phyloP scores from a whole-genome alignment of 2,797 vertebrate genomes.

The Sebastes kiyomatsui region DNA sequence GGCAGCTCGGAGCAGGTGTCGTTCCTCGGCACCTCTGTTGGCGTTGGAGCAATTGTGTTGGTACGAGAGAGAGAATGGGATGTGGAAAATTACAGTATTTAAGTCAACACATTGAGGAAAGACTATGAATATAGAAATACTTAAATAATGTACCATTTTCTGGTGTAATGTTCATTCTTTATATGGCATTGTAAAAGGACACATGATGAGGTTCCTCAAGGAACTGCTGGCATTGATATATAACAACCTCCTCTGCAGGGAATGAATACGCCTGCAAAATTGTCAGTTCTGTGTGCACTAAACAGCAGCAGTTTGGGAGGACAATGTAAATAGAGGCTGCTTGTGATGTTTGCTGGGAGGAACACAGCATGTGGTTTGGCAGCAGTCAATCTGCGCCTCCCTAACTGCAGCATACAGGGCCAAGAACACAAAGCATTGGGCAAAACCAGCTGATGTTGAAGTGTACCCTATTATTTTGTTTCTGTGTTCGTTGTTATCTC shows the following conservation, averaged over 20 bases:
- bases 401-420: slow-evolving; percentile 43
- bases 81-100: not conserved
- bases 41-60: not conserved
- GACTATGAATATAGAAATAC: not conserved
- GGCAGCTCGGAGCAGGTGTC: slow-evolving; percentile 97
- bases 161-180: not conserved
- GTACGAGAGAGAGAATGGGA: not conserved
- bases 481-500: slow-evolving; percentile 56
- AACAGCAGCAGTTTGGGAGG: slow-evolving; percentile 41
- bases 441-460: slow-evolving; percentile 62
- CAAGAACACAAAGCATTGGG: slow-evolving; percentile 51
- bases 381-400: slow-evolving; percentile 53
- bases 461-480: slow-evolving; percentile 60
- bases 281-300: slow-evolving; percentile 15
- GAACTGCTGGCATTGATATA: slow-evolving; percentile 26
- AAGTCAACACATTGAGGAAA: not conserved
- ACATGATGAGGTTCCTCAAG: not conserved
- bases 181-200: not conserved
- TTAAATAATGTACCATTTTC: not conserved
- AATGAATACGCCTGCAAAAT: slow-evolving; percentile 7
- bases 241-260: slow-evolving; percentile 11
- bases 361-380: slow-evolving; percentile 70
- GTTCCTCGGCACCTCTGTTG: slow-evolving; percentile 93
- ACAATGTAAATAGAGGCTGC: slow-evolving; percentile 68
- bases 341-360: slow-evolving; percentile 63